phyloP scores from a whole-genome alignment of 2,888 invertebrate species.

The Ptilodon capucinus region DNA sequence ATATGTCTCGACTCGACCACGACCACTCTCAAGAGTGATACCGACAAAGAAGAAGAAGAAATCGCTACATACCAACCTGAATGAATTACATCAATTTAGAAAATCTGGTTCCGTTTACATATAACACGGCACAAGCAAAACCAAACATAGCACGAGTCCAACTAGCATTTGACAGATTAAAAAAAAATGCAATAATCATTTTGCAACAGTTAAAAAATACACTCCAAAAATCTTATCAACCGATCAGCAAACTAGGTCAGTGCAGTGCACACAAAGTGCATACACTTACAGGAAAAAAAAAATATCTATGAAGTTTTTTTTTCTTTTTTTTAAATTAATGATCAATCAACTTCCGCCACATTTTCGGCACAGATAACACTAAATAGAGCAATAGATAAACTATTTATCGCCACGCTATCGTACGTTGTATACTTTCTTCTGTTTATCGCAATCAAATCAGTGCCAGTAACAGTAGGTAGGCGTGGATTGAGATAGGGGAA shows the following conservation, averaged over 20 bases:
- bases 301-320: neutral
- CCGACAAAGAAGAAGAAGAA: no score
- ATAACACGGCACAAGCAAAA: no score
- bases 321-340: slow-evolving; percentile 30
- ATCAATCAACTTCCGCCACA: slow-evolving; percentile 49
- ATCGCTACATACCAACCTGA: no score
- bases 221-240: neutral
- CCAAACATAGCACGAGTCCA: neutral
- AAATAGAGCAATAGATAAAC: slow-evolving; percentile 60
- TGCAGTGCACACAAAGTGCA: neutral
- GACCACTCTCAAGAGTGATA: no score
- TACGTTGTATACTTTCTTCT: slow-evolving; percentile 62
- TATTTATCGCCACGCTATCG: slow-evolving; percentile 54
- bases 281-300: neutral
- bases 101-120: no score
- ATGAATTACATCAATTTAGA: no score
- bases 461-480: slow-evolving; percentile 35
- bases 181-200: neutral
- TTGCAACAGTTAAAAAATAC: neutral
- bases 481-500: slow-evolving; percentile 21
- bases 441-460: slow-evolving; percentile 64
- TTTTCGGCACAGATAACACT: slow-evolving; percentile 59
- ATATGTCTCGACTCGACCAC: no score
- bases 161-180: neutral
- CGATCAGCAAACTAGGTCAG: neutral